These are phyloP conservation scores for Zophobas atratus DNA, from an alignment of 1,140 invertebrate species.

Conservation along the genomic window DNA sequence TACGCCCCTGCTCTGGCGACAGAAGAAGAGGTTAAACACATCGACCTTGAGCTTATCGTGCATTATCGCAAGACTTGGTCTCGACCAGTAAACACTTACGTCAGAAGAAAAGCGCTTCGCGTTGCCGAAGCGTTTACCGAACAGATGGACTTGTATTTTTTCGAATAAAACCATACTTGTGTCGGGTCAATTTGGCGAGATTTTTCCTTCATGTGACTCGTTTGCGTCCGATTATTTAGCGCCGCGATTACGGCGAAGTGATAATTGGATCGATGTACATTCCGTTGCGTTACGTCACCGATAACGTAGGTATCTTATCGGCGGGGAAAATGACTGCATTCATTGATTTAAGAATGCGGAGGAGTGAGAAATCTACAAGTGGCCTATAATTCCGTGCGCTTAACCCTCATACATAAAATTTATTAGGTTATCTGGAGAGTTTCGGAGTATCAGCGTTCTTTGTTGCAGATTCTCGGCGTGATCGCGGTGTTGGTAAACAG, in stretches of 20 bases:
- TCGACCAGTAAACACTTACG: not conserved
- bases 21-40: slow-evolving; percentile 44
- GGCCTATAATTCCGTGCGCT: slow-evolving; percentile 26
- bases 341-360: not conserved
- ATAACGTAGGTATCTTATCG: slow-evolving; percentile 21
- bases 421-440: slow-evolving; percentile 6
- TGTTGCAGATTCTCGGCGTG: not conserved
- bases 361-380: slow-evolving; percentile 29
- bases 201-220: not conserved
- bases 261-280: slow-evolving; percentile 13
- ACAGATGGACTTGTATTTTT: not conserved
- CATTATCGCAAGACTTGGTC: slow-evolving; percentile 41
- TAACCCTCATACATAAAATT: slow-evolving; percentile 31
- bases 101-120: not conserved
- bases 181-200: not conserved
- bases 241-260: not conserved
- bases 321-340: not conserved
- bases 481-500: not conserved
- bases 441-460: not conserved
- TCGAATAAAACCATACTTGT: too few relatives aligned
- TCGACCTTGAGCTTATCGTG: slow-evolving; percentile 47
- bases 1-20: slow-evolving; percentile 29
- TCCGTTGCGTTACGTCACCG: slow-evolving; percentile 20
- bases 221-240: not conserved
- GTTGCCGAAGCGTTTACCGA: too few relatives aligned